Conservation (phyloP, 2,113 vertebrate species). For the Callospermophilus lateralis region DNA sequence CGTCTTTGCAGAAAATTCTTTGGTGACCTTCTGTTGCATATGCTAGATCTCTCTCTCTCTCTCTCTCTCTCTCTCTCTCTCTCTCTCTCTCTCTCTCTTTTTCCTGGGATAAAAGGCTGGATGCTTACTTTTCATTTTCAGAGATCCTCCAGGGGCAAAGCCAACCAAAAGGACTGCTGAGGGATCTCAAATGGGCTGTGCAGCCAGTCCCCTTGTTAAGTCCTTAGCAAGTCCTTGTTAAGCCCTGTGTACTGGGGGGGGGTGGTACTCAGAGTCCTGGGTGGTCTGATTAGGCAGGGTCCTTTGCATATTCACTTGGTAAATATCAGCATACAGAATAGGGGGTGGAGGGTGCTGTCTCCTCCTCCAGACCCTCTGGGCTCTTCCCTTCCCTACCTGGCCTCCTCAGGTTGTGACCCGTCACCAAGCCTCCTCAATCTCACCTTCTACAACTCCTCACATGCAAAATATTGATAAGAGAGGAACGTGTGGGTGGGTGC, state of each 20-base stretch:
- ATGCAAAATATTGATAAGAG: background rate
- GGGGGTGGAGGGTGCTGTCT: too few relatives aligned
- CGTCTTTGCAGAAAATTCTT: background rate
- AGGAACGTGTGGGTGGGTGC: background rate
- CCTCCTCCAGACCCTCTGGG: background rate
- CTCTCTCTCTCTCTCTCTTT: too few relatives aligned
- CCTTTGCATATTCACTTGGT: background rate
- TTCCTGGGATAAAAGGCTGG: background rate
- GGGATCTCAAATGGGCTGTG: background rate
- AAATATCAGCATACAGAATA: background rate
- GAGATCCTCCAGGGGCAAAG: background rate
- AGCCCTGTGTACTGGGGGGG: too few relatives aligned
- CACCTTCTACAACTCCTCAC: background rate
- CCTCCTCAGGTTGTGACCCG: too few relatives aligned
- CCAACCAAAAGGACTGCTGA: background rate
- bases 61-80: too few relatives aligned
- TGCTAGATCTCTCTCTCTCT: background rate
- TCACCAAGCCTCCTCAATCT: background rate
- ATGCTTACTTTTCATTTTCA: constrained; percentile 10
- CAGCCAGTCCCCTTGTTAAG: too few relatives aligned
- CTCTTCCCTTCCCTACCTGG: rapidly evolving
- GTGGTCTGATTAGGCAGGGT: background rate
- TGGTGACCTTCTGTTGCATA: background rate
- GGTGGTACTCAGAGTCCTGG: background rate
- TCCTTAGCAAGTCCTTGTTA: background rate